Evolutionary conservation across 2,888 invertebrate species (phyloP), one percentile per base, ranked within the genome.

Genomic region (Stegophylla sp.): DNA sequence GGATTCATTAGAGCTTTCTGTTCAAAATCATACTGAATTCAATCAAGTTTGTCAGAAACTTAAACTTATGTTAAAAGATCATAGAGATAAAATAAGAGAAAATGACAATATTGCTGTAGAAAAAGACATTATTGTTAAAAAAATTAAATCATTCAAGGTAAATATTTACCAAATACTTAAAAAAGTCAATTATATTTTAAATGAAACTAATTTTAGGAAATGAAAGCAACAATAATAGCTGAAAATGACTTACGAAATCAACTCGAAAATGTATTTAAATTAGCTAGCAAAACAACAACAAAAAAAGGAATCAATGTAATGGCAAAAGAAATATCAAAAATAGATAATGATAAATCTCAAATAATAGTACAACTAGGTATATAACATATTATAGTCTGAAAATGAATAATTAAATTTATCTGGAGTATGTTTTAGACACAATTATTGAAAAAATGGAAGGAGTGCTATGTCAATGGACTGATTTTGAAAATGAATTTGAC

Each of bases 21-120:
- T 95, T 0, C 92, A 93, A 83, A 93, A 92, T 84, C 97, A 97
- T 85, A 92, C 92, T 85, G 91, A 92, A 82, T 91, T 95, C 82
- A 93, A 94, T 84, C 89, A 91, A 76, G 89, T 91, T 69, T 90
- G 93, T 79, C 91, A 92, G 84, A 90, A 91, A 56, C 94, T 94
- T 85, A 93, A 92, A 85, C 92, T 94, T 84, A 96, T 96, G 94
- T 88, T 96, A 59, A 90, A 90, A 20, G 89, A 90, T 15, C 94
- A 95, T 87, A 92, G 91, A 77, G 94, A 95, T 83, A 93, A 94
- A 85, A 86, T 96, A 10, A 87, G 91, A 12, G 93, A 94, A 82
- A 93, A 93, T 85, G 92, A 94, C 85, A 94, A 94, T 86, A 90
- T 93, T 0, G 91, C 90, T 48, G 97, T 97, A 0, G 96, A 96